A percentile compares a stretch with the other conserved stretches of the same genome.
These are phyloP conservation scores for Loriculus beryllinus DNA, from an alignment of 2,797 vertebrate species.

Conservation along the genomic window DNA sequence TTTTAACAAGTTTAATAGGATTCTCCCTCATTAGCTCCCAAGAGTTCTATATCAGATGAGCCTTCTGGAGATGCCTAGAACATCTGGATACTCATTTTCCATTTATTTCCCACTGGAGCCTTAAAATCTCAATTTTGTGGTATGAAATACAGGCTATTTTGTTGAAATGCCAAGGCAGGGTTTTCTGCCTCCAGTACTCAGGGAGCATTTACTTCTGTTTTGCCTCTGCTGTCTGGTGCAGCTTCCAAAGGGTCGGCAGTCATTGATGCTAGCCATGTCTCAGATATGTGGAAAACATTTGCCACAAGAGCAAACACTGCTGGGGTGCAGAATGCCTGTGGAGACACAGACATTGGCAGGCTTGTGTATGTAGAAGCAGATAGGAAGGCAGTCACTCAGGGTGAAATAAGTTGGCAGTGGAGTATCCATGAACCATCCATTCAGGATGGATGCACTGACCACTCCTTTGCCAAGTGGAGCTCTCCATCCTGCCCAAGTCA, in stretches of 20 bases:
- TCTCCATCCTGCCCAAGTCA: not conserved
- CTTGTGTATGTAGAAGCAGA: not conserved
- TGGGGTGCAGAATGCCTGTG: not conserved
- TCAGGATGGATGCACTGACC: not conserved
- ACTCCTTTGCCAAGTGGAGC: not conserved
- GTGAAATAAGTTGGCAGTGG: not conserved
- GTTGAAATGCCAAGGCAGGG: not conserved
- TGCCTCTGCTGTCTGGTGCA: not conserved
- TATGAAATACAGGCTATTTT: not conserved
- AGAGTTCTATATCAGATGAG: fast-evolving
- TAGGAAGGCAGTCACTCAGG: not conserved
- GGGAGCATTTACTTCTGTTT: not conserved
- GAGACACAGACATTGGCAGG: not conserved
- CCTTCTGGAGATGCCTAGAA: not conserved
- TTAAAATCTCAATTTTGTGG: not conserved
- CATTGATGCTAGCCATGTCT: not conserved
- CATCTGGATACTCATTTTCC: not conserved
- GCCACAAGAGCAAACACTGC: not conserved
- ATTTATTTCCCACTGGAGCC: conserved; percentile 3
- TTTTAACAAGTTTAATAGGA: conserved; percentile 5
- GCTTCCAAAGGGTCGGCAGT: not conserved
- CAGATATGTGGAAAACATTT: not conserved
- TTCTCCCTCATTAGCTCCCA: not conserved
- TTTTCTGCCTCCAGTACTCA: not conserved
- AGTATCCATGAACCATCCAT: not conserved